Conservation (phyloP, 2,113 vertebrate genomes). For the Apodemus sylvaticus region DNA sequence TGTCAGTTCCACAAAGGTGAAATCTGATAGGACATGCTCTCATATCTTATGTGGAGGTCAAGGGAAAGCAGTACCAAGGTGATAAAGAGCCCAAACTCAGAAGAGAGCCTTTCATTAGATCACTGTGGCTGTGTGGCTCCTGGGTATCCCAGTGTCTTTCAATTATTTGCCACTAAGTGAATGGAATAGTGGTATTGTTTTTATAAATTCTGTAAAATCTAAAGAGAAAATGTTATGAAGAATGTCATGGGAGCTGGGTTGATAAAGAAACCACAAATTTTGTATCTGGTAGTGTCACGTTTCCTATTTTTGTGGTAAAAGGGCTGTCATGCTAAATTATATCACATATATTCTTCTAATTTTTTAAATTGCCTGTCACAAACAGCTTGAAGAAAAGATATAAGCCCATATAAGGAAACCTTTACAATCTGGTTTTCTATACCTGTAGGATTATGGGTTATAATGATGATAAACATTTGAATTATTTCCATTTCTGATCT, state of each 20-base stretch:
- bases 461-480: background rate
- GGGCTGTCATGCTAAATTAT: background rate
- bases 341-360: background rate
- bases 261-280: background rate
- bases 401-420: background rate
- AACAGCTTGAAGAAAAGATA: background rate
- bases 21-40: background rate
- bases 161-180: background rate
- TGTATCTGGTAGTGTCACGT: background rate
- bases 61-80: background rate
- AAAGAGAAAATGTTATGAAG: background rate
- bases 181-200: background rate
- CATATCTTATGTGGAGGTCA: background rate
- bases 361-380: background rate
- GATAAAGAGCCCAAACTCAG: background rate
- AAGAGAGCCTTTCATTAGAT: background rate
- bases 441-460: background rate
- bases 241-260: background rate
- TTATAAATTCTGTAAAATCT: background rate
- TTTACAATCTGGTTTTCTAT: background rate
- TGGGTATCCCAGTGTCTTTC: background rate
- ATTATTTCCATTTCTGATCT: background rate
- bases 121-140: background rate
- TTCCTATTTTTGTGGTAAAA: background rate
- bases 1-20: background rate